Evolutionary conservation across 2,888 invertebrate genomes (phyloP).

Genomic region (Dryococelus australis): DNA sequence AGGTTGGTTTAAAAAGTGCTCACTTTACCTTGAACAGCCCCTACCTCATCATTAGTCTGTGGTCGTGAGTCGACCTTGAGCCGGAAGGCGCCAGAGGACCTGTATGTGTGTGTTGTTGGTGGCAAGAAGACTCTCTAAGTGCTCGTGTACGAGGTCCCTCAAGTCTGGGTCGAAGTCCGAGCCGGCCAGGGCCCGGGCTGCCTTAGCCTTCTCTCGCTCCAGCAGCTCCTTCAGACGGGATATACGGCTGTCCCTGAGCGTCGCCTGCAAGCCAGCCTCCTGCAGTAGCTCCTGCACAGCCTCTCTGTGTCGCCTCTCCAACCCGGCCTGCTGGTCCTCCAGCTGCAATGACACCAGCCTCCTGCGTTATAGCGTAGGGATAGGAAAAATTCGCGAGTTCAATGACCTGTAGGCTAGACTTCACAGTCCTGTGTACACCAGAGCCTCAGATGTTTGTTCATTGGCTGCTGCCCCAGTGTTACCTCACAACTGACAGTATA

Average conservation of each 20-base stretch:
- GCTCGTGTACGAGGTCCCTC: slow-evolving; percentile 62
- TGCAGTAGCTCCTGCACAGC: slow-evolving; percentile 89
- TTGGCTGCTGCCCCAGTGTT: too few species aligned
- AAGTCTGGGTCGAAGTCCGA: slow-evolving; percentile 64
- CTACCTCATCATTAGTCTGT: too few species aligned
- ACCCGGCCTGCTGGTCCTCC: slow-evolving; percentile 76
- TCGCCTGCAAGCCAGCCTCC: slow-evolving; percentile 81
- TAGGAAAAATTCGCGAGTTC: too few species aligned
- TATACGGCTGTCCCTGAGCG: slow-evolving; percentile 80
- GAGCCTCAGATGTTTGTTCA: too few species aligned
- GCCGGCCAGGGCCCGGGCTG: slow-evolving; percentile 70
- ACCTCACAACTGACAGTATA: too few species aligned
- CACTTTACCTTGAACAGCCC: too few species aligned
- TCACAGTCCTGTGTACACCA: too few species aligned
- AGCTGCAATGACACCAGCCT: slow-evolving; percentile 55
- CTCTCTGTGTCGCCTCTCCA: slow-evolving; percentile 80
- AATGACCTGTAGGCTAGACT: too few species aligned
- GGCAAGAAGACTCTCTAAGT: slow-evolving; percentile 61
- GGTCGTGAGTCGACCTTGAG: too few species aligned
- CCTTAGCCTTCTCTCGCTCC: slow-evolving; percentile 74
- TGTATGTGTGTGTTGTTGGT: background rate
- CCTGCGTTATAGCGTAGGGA: too few species aligned
- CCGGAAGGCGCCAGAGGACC: background rate
- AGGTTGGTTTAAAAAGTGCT: too few species aligned
- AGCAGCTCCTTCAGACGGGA: slow-evolving; percentile 68